phyloP scores from a whole-genome alignment of 2,888 invertebrate genomes.

The Octodonta nipae region DNA sequence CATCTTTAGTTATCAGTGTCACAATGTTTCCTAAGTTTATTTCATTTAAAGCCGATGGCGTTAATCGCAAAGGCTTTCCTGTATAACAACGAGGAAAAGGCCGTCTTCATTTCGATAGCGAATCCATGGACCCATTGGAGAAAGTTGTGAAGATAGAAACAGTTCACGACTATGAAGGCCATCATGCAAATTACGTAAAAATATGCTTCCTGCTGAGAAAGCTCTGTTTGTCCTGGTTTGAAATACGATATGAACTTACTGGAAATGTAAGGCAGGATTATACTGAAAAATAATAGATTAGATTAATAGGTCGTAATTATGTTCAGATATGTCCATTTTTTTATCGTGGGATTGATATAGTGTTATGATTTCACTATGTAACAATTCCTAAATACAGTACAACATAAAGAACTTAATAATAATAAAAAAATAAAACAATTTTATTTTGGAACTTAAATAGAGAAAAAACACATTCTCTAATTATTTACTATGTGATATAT shows the following conservation, averaged over 20 bases:
- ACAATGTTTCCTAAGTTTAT: slow-evolving; percentile 61
- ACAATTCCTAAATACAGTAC: too few relatives aligned
- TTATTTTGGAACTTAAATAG: too few relatives aligned
- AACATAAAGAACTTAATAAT: too few relatives aligned
- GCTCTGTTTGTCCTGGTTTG: slow-evolving; percentile 37
- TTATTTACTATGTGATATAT: too few relatives aligned
- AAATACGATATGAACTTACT: slow-evolving; percentile 54
- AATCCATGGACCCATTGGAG: slow-evolving; percentile 69
- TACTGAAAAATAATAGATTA: slow-evolving; percentile 8
- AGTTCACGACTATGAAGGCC: slow-evolving; percentile 53
- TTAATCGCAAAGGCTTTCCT: slow-evolving; percentile 43
- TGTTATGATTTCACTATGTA: too few relatives aligned
- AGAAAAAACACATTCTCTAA: too few relatives aligned
- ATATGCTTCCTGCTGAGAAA: slow-evolving; percentile 48
- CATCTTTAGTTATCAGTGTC: slow-evolving; percentile 84
- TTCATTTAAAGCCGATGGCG: slow-evolving; percentile 48
- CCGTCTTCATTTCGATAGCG: slow-evolving; percentile 69
- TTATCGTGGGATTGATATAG: too few relatives aligned
- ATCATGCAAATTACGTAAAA: slow-evolving; percentile 60
- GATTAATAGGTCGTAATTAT: too few relatives aligned
- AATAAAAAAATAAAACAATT: too few relatives aligned
- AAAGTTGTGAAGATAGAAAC: slow-evolving; percentile 57
- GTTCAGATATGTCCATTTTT: too few relatives aligned
- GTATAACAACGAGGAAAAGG: slow-evolving; percentile 70
- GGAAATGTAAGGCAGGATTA: slow-evolving; percentile 45